Evolutionary conservation across 1,140 invertebrate genomes (phyloP), one percentile per base, ranked within the genome.

Genomic region (Ostrea edulis): DNA sequence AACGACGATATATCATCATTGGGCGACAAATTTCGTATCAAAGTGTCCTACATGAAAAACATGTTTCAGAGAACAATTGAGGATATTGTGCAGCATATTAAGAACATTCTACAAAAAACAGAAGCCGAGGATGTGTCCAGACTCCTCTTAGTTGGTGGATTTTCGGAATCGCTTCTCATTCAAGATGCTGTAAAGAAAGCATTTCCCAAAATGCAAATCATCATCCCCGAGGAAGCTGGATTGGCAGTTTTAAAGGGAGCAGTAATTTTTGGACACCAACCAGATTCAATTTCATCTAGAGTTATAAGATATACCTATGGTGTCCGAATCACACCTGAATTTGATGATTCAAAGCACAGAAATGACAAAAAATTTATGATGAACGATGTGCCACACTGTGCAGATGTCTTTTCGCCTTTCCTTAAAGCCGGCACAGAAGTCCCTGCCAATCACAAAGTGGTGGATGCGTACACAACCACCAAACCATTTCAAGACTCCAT

Each of bases 211-310:
- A 51, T n/a, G 22, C 53, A 54, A 29, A 29, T 88, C 17, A 85
- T 88, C 52, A 71, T 86, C 4, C 87, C 87, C 17, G 54, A 86
- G 25, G 84, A 88, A 11, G 44, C 87, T 35, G 87, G 87, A 5
- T 65, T 88, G n/a, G 84, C 87, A 8, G 87, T 85, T 14, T n/a
- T 88, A 11, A 88, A 82, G 62, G 87, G 87, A 53, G 87, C 87
- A 12, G 87, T 88, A 2, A 51, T 86, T 9, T 85, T 88, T 54
- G 87, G 87, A 2, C 87, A 88, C 62, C 62, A 68, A 58, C 88
- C 88, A 3, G 82, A 77, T n/a, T 35, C 82, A 2, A 89, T 89
- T 4, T 55, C 85, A 12, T 86, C 88, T 7, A 25, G 88, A 44
- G 58, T 87, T 9, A 53, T 86, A 11, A 87, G 71, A 68, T 89